These are phyloP conservation scores for Phalangium opilio DNA, from an alignment of 2,888 invertebrate species.

Conservation along the genomic window DNA sequence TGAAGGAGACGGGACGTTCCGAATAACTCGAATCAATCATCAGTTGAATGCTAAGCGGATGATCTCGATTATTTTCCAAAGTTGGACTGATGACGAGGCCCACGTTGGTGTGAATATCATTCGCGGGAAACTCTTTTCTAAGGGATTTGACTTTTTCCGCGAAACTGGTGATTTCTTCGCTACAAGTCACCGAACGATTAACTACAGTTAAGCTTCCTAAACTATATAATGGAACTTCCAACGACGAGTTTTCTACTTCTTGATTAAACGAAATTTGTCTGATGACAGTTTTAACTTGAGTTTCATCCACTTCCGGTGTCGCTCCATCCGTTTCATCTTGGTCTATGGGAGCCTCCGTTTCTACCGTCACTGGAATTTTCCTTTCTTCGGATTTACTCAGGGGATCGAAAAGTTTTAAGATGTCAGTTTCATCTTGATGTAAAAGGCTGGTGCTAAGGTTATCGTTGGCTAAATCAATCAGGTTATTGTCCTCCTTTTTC, in stretches of 20 bases:
- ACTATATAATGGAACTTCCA: neutral
- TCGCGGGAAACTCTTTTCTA: constrained; percentile 45
- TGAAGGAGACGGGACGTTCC: constrained; percentile 58
- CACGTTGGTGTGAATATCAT: constrained; percentile 61
- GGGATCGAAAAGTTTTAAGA: constrained; percentile 16
- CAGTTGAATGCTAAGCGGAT: constrained; percentile 73
- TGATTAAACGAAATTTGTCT: too few species aligned
- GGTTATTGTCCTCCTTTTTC: constrained; percentile 15
- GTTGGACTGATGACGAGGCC: constrained; percentile 78
- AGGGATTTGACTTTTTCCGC: constrained; percentile 14
- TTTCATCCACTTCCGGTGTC: too few species aligned
- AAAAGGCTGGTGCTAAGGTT: neutral
- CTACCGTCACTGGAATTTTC: neutral
- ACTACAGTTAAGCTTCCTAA: constrained; percentile 2
- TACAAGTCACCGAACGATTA: constrained; percentile 5
- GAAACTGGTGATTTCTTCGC: constrained; percentile 15
- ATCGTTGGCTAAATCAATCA: constrained; percentile 15
- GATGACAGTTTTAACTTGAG: too few species aligned
- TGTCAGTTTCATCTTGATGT: constrained; percentile 9
- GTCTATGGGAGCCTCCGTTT: neutral
- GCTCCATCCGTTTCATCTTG: neutral
- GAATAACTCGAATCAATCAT: constrained; percentile 47
- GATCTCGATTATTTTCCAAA: constrained; percentile 60
- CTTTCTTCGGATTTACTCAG: constrained; percentile 3
- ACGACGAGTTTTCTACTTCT: too few species aligned